Evolutionary conservation across 2,797 vertebrate species (phyloP), one percentile per base, ranked within the genome.

Genomic region (Neosilurus hyrtlii): DNA sequence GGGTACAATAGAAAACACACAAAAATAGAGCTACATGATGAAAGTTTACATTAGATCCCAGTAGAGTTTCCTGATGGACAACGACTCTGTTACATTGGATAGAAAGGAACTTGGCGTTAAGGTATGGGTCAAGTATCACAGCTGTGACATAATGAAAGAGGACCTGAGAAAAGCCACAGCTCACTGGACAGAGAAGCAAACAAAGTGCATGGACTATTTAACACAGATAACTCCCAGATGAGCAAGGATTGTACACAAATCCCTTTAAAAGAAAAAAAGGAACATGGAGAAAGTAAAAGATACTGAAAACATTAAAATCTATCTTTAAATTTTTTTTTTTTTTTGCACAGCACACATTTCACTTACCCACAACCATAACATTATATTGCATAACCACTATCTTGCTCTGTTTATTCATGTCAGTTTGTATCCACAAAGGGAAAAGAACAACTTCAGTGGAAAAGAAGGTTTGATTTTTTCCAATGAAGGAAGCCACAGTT

Each of bases 131-230:
- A 70, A 81, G 56, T 57, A 51, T 61, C 79, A 84, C 71, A 30
- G 67, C n/a, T 77, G 82, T 75, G 68, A 63, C 63, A 62, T 80
- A 82, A 80, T 59, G 61, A 83, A 56, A 83, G 80, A 78, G 63
- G 83, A 85, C 71, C 72, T 86, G 85, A 81, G 83, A 87, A 87
- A 83, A 80, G 56, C 30, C 83, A 81, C 77, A 85, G 80, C 86
- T 86, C 79, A 83, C n/a, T 59, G 35, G 73, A 62, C 82, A 84
- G 77, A 88, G 77, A 84, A 87, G 87, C 78, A 81, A 86, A 85
- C 76, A 88, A 52, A 59, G 52, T 18, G 61, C 57, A 86, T 73
- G 84, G 76, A 74, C 85, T 82, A 86, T 86, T 89, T 83, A 86
- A 56, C 63, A n/a, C 74, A 71, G 72, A 85, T 73, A 54, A 52